phyloP scores from a whole-genome alignment of 2,113 vertebrate genomes.

The Acanthochromis polyacanthus region DNA sequence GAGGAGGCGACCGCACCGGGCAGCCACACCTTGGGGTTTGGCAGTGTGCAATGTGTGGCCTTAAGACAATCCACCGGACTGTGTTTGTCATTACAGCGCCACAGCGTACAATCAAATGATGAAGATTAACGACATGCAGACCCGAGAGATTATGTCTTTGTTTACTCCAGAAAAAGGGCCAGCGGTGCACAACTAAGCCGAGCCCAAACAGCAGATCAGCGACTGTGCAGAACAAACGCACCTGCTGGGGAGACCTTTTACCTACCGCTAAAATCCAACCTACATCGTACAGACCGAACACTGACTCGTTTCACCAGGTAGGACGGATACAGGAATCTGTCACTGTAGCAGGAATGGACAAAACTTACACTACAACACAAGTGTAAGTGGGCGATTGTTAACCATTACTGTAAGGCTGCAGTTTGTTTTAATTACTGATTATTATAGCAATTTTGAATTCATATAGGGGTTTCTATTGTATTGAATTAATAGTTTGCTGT shows the following conservation, averaged over 20 bases:
- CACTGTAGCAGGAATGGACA: not conserved
- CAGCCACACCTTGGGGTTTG: slow-evolving; percentile 54
- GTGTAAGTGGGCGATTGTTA: no score
- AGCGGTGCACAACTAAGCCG: slow-evolving; percentile 3
- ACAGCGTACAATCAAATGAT: slow-evolving; percentile 47
- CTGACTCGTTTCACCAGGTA: slow-evolving; percentile 2
- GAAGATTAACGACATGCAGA: slow-evolving; percentile 60
- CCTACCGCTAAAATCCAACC: not conserved
- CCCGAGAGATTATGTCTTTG: slow-evolving; percentile 55
- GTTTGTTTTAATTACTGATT: no score
- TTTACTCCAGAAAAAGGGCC: slow-evolving; percentile 41
- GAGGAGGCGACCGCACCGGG: slow-evolving; percentile 6
- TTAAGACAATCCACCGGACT: slow-evolving; percentile 32
- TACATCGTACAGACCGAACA: not conserved
- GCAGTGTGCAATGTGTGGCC: slow-evolving; percentile 10
- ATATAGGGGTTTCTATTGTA: no score
- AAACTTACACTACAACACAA: no score
- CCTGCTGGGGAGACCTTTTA: slow-evolving; percentile 7
- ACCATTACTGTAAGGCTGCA: no score
- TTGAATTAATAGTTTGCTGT: no score
- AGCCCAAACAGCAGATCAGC: slow-evolving; percentile 31
- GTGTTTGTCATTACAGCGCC: slow-evolving; percentile 61
- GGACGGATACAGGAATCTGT: not conserved
- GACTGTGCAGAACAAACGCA: not conserved
- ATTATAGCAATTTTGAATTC: no score